A percentile compares a stretch with the other conserved stretches of the same genome.
Evolutionary conservation across 2,888 invertebrate genomes (phyloP).

Genomic region (Charanyca ferruginea): DNA sequence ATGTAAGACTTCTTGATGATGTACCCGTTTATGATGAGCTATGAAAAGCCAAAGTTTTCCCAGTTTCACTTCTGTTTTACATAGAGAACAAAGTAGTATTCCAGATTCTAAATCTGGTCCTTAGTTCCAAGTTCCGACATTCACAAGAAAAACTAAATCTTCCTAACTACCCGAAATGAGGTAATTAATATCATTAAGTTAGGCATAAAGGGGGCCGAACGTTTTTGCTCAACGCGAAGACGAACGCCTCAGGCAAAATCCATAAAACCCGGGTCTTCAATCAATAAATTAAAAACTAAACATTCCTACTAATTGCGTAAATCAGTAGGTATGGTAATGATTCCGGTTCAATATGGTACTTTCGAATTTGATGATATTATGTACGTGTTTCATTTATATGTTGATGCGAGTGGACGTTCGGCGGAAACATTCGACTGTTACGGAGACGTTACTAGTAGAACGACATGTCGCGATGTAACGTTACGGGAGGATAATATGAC

Average conservation of each 20-base stretch:
- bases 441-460: slow-evolving; percentile 75
- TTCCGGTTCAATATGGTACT: slow-evolving; percentile 62
- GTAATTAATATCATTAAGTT: slow-evolving; percentile 53
- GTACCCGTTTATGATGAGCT: neutral
- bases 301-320: slow-evolving; percentile 65
- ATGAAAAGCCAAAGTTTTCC: neutral
- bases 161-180: neutral
- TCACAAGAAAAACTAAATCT: neutral
- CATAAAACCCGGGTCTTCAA: slow-evolving; percentile 54
- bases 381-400: slow-evolving; percentile 74
- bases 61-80: neutral
- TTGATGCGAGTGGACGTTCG: slow-evolving; percentile 59
- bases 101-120: neutral
- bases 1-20: no score
- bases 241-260: slow-evolving; percentile 53
- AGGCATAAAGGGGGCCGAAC: slow-evolving; percentile 48
- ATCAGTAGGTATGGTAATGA: slow-evolving; percentile 57
- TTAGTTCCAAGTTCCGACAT: neutral
- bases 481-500: slow-evolving; percentile 22
- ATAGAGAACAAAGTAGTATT: no score
- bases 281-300: slow-evolving; percentile 54
- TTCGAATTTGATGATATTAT: slow-evolving; percentile 63
- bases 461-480: slow-evolving; percentile 65
- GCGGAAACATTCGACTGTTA: slow-evolving; percentile 81
- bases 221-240: slow-evolving; percentile 39